Evolutionary conservation across 2,113 vertebrate species (phyloP).

Genomic region (Morone saxatilis): DNA sequence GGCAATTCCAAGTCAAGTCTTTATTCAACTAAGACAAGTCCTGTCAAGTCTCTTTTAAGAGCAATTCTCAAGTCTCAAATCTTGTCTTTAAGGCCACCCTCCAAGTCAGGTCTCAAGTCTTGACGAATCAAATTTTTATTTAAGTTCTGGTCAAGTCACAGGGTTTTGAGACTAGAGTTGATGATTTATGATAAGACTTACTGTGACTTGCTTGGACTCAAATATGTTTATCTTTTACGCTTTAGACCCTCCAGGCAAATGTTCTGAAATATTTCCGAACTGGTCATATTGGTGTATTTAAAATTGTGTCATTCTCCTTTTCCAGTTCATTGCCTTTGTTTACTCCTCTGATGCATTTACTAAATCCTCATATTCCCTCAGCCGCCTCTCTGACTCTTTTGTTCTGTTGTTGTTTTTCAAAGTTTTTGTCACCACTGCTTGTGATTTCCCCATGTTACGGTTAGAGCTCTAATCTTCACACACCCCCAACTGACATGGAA

Average conservation of each 20-base stretch:
- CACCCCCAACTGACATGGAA: slow-evolving; percentile 9
- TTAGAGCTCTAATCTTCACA: slow-evolving; percentile 34
- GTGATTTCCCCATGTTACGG: not conserved
- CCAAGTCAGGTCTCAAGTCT: not conserved
- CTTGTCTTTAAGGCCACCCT: not conserved
- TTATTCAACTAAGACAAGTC: too few relatives aligned
- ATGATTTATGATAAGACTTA: not conserved
- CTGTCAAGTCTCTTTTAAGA: too few relatives aligned
- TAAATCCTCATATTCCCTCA: slow-evolving; percentile 17
- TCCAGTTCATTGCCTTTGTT: slow-evolving; percentile 22
- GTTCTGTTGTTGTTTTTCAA: slow-evolving; percentile 24
- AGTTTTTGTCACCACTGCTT: slow-evolving; percentile 23
- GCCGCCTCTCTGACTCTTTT: slow-evolving; percentile 7
- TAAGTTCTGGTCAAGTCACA: not conserved
- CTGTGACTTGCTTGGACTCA: not conserved
- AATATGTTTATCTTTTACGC: not conserved
- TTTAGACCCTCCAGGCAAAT: not conserved
- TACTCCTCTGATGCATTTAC: slow-evolving; percentile 11
- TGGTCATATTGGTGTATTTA: not conserved
- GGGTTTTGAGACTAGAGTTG: not conserved
- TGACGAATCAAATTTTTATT: not conserved
- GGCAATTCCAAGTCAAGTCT: not conserved
- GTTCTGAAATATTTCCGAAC: not conserved
- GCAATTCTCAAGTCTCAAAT: not conserved
- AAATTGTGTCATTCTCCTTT: not conserved